These are phyloP conservation scores for Percina caprodes DNA, from an alignment of 2,113 vertebrate genomes.

Conservation along the genomic window DNA sequence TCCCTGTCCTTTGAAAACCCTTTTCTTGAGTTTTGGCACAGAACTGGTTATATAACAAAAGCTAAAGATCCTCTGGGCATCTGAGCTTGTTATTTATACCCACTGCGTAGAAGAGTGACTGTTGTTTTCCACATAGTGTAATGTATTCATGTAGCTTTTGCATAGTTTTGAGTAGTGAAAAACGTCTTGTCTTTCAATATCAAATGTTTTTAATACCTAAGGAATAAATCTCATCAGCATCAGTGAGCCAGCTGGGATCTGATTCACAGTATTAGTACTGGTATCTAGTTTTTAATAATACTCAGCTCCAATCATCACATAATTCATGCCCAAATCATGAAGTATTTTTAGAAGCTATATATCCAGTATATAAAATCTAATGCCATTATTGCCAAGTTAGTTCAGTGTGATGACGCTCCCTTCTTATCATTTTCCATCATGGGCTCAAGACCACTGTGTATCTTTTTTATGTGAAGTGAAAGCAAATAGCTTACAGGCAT, in stretches of 20 bases:
- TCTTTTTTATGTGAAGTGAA: neutral
- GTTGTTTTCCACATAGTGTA: neutral
- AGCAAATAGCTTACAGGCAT: neutral
- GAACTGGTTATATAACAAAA: slow-evolving; percentile 7
- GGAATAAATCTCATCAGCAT: too few relatives aligned
- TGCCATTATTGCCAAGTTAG: neutral
- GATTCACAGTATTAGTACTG: too few relatives aligned
- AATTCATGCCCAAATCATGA: neutral
- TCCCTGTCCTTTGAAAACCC: neutral
- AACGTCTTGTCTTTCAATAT: too few relatives aligned
- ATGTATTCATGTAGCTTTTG: neutral
- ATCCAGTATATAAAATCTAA: neutral
- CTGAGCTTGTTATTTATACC: neutral
- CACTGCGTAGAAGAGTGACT: neutral
- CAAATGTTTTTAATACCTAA: too few relatives aligned
- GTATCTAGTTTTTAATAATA: too few relatives aligned
- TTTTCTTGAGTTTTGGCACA: slow-evolving; percentile 2
- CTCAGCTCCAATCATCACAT: too few relatives aligned
- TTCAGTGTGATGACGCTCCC: neutral
- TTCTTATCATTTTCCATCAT: neutral
- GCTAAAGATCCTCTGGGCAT: slow-evolving; percentile 1
- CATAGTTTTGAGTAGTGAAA: too few relatives aligned
- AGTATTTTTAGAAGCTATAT: slow-evolving; percentile 1
- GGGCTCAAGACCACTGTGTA: neutral
- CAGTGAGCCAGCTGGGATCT: too few relatives aligned